Evolutionary conservation across 2,888 invertebrate species (phyloP), one percentile per base, ranked within the genome.

Genomic region (Linnaemya tessellans): DNA sequence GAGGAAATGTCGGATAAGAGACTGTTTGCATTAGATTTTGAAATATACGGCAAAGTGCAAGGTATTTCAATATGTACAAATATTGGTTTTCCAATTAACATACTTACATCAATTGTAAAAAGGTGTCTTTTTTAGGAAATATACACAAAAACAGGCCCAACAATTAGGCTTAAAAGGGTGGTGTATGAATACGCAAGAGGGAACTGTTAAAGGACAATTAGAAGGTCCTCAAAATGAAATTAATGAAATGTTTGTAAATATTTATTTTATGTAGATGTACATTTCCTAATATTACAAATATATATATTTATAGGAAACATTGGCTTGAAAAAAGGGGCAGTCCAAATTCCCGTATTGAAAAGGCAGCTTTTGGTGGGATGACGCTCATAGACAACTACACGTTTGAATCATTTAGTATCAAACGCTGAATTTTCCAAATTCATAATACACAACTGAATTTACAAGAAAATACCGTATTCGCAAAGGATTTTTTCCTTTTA

Each of bases 281-380:
- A 25, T 25, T 68, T 25, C 11, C 35, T 84, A 60, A 5, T 62
- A 67, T 67, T 41, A 70, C 46, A 22, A 13, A 41, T 30, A 64
- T 18, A 20, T 15, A 41, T 1, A 20, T 60, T 58, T 38, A 22
- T 64, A 85, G 82, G 81, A 79, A 75, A 81, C 35, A 78, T 41
- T 86, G 80, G 77, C 84, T 81, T 25, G 80, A 84, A 87, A 87
- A 88, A 87, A 89, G 88, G 88, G 89, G 90, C 88, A 88, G 88
- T 86, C 88, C 97, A 0, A 93, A 94, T 88, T 96, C 96, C 22
- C 93, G 92, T 86, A 96, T 97, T 88, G 95, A 96, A 0, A 96
- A 94, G 90, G 95, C 94, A 0, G 95, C 95, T 85, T 97, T 97
- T 91, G 93, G 93, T 30, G 95, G 96, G 89, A 94, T 94, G 87